Base-by-base conservation (phyloP, 2,888 invertebrate genomes). In the Drosophila lacicola region DNA sequence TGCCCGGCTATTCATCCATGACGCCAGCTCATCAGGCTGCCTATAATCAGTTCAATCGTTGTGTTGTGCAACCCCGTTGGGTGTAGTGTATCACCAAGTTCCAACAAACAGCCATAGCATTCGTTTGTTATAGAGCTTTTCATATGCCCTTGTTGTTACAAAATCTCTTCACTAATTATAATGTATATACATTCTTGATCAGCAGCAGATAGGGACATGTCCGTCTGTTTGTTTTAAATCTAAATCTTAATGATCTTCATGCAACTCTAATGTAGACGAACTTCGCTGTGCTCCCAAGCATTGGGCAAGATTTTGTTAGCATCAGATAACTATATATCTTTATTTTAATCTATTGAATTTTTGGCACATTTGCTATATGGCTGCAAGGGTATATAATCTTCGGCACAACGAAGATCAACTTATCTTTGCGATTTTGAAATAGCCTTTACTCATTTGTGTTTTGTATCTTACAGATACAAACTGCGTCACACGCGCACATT, bases 401-500 rank as follows among this genome's bases (percentile, higher is more conserved):
- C 10, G 41, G 41, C 41, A 17, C 3, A 17, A 10, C 41, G 17
- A 41, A 41, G 17, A 41, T 41, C 29, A 4, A 17, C 4, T 14
- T 5, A 1, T 0, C 9, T 34, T 8, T 8, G 8, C 9, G 9
- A 11, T n/a, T 21, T 1, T 10, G 10, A 11, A 34, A 34, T 21
- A 14, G 5, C 1, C 2, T 4, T 11, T 29, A 45, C 29, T 44
- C 3, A 64, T 47, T 19, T 0, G 0, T 2, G 37, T 10, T 13
- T 25, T 47, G 1, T 19, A 19, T 54, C n/a, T 62, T 66, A 29
- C 77, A 95, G 95, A 88, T 95, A 93, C 80, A 91, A 93, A 54
- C 94, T 95, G 93, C 93, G 93, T 49, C 94, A 93, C 89, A 93
- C 94, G 36, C 93, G 92, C 67, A 92, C 90, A 21, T 79, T 92